Conservation (phyloP, 2,797 vertebrate species). For the Odontamblyopus lacepedii region DNA sequence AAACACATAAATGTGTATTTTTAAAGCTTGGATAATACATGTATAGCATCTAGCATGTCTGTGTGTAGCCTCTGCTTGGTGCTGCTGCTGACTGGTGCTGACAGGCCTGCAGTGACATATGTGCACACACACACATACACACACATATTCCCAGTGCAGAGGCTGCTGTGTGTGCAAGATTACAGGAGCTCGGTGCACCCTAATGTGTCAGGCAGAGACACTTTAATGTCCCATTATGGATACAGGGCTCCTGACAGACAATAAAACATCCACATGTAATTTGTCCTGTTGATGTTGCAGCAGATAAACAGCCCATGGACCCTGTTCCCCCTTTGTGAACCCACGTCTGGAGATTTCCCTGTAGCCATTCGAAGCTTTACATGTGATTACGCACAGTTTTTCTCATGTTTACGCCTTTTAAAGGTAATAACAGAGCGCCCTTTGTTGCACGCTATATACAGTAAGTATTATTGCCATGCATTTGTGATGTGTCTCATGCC, state of each 20-base stretch:
- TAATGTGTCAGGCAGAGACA: conserved; percentile 54
- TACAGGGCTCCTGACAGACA: conserved; percentile 49
- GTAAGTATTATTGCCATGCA: neutral
- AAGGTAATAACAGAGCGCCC: neutral
- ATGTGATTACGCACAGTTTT: conserved; percentile 22
- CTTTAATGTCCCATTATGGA: conserved; percentile 63
- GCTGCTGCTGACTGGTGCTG: conserved; percentile 33
- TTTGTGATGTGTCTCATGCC: neutral
- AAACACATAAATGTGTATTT: neutral
- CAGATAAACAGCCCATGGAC: conserved; percentile 36
- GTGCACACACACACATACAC: conserved; percentile 10
- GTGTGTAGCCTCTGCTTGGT: conserved; percentile 10
- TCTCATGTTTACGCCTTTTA: conserved; percentile 19
- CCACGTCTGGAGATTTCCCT: conserved; percentile 19
- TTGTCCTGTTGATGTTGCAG: conserved; percentile 46
- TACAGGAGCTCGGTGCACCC: conserved; percentile 53
- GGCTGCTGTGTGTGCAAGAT: conserved; percentile 57
- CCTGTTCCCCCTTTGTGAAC: conserved; percentile 23
- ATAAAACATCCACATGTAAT: conserved; percentile 67
- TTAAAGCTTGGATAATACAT: neutral
- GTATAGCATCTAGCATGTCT: neutral
- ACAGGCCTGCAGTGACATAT: conserved; percentile 33
- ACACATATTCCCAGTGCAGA: conserved; percentile 31
- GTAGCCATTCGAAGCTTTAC: conserved; percentile 32
- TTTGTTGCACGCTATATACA: conserved; percentile 12